Base-by-base conservation (phyloP, 2,888 invertebrate species). In the Lepidonotus clava region DNA sequence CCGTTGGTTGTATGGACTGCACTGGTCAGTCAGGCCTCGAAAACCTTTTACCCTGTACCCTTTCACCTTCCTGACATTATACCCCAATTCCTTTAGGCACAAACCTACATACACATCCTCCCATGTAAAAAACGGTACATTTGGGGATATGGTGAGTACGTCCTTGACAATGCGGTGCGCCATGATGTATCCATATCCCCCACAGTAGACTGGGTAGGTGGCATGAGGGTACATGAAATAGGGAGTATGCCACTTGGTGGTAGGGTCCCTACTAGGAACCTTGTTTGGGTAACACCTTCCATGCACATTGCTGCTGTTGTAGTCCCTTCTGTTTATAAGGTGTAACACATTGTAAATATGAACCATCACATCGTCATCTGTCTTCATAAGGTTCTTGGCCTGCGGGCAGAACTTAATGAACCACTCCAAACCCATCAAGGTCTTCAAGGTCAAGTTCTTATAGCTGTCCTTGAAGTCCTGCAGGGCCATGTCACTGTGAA, bases 71-170 rank as follows among this genome's bases (percentile, higher is more conserved):
- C 38, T 34, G 0, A 36, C 71, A 34, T 71, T 34, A 18, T 21
- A n/a, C 34, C 71, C 71, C 6, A 71, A 38, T 1, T 71, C 14
- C 14, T 36, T 5, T 38, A 36, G 71, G 24, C 80, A 80, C n/a
- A 80, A 14, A 5, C 80, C 80, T 0, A 80, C 34, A 51, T 80
- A 80, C 40, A 34, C 80, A 24, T 80, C 80, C 51, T 80, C 80
- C 41, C 41, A 80, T 11, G 14, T 5, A 4, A 80, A 80, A n/a
- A 41, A 41, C 0, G 80, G 46, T 1, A 80, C n/a, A 32, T 80
- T 24, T 0, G 41, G 46, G 11, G 80, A 41, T 4, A 51, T 21
- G 0, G 21, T 8, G 21, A 24, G 28, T 28, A 80, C 28, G 0
- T 14, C 28, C 11, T 14, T 18, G 1, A 28, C 80, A 14, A 80